phyloP scores from a whole-genome alignment of 2,888 invertebrate genomes.

The Habrosyne pyritoides region DNA sequence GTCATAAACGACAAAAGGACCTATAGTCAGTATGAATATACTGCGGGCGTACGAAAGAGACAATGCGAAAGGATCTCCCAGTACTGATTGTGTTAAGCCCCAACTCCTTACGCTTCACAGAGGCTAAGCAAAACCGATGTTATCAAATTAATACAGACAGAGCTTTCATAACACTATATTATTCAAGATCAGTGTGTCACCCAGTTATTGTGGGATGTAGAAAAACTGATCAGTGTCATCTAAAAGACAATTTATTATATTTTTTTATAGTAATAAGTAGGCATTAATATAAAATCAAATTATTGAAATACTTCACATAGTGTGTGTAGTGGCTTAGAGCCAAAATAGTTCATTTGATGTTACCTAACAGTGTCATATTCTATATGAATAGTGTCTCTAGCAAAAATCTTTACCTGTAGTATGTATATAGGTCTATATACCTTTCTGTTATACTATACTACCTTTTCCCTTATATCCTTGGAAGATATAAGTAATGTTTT shows the following conservation, averaged over 20 bases:
- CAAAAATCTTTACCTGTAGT: background rate
- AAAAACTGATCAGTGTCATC: background rate
- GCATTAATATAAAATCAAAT: slow-evolving; percentile 2
- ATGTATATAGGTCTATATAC: background rate
- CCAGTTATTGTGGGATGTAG: background rate
- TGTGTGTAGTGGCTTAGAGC: slow-evolving; percentile 13
- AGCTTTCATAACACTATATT: background rate
- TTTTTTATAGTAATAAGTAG: background rate
- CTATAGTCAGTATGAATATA: background rate
- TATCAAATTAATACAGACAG: background rate
- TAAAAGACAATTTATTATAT: background rate
- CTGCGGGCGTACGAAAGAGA: background rate
- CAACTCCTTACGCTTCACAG: background rate
- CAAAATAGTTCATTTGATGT: slow-evolving; percentile 14
- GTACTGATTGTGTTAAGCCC: background rate
- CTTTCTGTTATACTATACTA: too few species aligned
- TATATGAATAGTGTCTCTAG: background rate
- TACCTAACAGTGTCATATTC: slow-evolving; percentile 18
- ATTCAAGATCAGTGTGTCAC: background rate
- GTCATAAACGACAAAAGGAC: too few species aligned
- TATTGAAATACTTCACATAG: slow-evolving; percentile 4
- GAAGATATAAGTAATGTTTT: too few species aligned
- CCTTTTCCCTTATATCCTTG: too few species aligned
- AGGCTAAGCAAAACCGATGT: background rate
- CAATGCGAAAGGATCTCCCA: background rate